phyloP scores from a whole-genome alignment of 2,888 invertebrate species.

The Leptopilina syphax region DNA sequence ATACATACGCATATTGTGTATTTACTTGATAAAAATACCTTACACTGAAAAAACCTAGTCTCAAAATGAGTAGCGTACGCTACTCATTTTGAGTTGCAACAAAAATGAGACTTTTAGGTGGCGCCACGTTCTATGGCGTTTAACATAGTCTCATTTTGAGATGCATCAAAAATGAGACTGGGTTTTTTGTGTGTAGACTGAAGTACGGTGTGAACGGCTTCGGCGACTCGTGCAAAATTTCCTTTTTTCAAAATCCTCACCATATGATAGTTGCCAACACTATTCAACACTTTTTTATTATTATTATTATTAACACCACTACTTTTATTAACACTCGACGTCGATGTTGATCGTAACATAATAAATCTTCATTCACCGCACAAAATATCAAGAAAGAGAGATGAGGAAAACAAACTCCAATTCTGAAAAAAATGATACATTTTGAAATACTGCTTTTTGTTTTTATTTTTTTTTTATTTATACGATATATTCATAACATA shows the following conservation, averaged over 20 bases:
- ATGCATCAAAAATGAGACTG: no score
- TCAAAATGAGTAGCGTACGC: no score
- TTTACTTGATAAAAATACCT: slow-evolving; percentile 77
- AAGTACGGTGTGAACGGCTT: slow-evolving; percentile 84
- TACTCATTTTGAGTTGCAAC: no score
- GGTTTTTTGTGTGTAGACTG: no score
- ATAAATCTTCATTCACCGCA: not conserved
- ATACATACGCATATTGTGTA: no score
- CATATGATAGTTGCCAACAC: slow-evolving; percentile 85
- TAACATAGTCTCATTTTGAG: no score
- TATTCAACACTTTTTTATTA: slow-evolving; percentile 73
- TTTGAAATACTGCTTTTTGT: not conserved
- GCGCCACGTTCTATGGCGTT: no score
- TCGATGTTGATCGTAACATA: slow-evolving; percentile 13
- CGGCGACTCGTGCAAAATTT: slow-evolving; percentile 86
- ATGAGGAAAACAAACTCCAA: not conserved
- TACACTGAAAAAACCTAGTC: no score
- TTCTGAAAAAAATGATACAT: not conserved
- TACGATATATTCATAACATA: no score
- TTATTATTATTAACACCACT: slow-evolving; percentile 32
- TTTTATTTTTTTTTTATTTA: no score
- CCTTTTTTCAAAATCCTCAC: slow-evolving; percentile 85
- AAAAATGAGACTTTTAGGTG: no score
- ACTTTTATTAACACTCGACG: not conserved
- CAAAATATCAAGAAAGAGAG: not conserved